These are phyloP conservation scores for Eriosoma lanigerum DNA, from an alignment of 1,140 invertebrate species.

Conservation along the genomic window DNA sequence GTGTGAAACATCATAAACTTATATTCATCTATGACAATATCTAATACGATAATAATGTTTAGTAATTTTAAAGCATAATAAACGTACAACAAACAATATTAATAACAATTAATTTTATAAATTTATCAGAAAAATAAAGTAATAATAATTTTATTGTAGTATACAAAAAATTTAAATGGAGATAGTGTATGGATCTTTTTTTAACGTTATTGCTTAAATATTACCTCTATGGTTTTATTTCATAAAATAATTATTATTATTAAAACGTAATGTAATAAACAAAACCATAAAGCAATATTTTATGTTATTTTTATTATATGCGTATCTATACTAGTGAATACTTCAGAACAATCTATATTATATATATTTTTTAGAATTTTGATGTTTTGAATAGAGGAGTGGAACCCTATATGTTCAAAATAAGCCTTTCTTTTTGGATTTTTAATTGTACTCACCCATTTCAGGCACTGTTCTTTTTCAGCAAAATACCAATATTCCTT, in stretches of 20 bases:
- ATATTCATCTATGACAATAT: too few relatives aligned
- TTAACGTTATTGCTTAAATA: not conserved
- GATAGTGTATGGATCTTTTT: not conserved
- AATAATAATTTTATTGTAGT: not conserved
- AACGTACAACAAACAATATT: not conserved
- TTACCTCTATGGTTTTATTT: not conserved
- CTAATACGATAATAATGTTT: not conserved
- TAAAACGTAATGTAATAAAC: slow-evolving; percentile 10
- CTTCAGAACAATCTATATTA: not conserved
- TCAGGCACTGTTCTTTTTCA: too few relatives aligned
- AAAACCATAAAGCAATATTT: not conserved
- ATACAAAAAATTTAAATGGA: not conserved
- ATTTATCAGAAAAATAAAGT: not conserved
- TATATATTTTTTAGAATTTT: not conserved
- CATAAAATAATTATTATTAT: not conserved
- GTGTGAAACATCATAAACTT: too few relatives aligned
- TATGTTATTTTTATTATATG: slow-evolving; percentile 19
- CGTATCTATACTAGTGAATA: not conserved
- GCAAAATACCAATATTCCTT: too few relatives aligned
- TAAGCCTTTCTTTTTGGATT: too few relatives aligned
- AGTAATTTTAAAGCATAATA: not conserved
- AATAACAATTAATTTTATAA: not conserved
- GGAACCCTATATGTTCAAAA: too few relatives aligned
- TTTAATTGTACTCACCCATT: too few relatives aligned
- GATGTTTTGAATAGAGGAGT: not conserved